Evolutionary conservation across 2,113 vertebrate species (phyloP), one percentile per base, ranked within the genome.

Genomic region (Vulpes lagopus): DNA sequence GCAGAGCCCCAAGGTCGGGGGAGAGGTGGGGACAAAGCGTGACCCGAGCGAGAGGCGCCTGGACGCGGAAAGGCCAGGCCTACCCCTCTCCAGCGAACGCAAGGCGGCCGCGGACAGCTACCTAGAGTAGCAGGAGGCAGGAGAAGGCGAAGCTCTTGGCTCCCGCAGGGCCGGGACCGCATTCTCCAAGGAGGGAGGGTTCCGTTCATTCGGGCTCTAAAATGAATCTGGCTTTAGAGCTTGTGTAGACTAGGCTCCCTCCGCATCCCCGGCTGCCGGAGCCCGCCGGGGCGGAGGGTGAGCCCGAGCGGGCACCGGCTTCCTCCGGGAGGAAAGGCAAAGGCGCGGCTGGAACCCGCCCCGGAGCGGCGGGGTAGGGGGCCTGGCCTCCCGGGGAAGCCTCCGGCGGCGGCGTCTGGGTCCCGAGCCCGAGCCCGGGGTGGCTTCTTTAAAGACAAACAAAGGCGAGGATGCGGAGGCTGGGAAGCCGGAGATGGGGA

Each of bases 381-480:
- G 43, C 22, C 49, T 78, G 20, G 43, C 62, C 9, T 53, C 88
- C 60, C 3, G 55, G 65, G 49, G 92, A 88, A 97, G 98, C 97
- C 94, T 83, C 49, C 1, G 25, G 84, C 97, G 91, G 98, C 97
- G 91, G 98, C 92, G 96, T 62, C 73, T 96, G 91, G 60, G 86
- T 92, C 94, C 94, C 62, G 23, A 81, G 81, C 94, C 94, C 62
- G 25, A 81, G 84, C 53, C 84, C 27, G 5, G 3, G 91, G 89
- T 59, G 91, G 95, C 91, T 97, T 92, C 97, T 96, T 96, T 97
- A 96, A 98, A 98, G 98, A 98, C 98, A 99, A 98, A 98, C 98
- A 98, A 98, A 99, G 98, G 96, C 98, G 96, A 98, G 98, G 98
- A 98, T 98, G 98, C 96, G 87, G 96, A 97, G 96, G 97, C 93